Percentiles rank a stretch among this genome's conserved stretches.
phyloP scores from a whole-genome alignment of 1,140 invertebrate species.

The Drosophila elegans region DNA sequence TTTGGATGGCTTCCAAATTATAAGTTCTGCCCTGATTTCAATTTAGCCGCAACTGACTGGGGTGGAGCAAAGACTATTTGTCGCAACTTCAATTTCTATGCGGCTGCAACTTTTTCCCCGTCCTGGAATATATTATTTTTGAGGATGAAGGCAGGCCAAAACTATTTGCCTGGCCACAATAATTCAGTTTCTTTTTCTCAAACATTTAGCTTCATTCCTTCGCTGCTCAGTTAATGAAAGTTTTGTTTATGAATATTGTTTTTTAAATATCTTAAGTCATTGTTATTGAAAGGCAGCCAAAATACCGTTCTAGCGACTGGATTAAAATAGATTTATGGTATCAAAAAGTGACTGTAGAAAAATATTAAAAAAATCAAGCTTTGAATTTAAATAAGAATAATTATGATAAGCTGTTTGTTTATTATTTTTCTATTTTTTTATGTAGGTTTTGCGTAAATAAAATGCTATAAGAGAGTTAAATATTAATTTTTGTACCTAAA shows the following conservation, averaged over 20 bases:
- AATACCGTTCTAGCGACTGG: too few relatives aligned
- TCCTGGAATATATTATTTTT: constrained; percentile 16
- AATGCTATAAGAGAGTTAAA: too few relatives aligned
- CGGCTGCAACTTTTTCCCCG: constrained; percentile 20
- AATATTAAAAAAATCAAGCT: too few relatives aligned
- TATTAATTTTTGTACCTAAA: too few relatives aligned
- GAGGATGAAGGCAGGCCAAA: constrained; percentile 13
- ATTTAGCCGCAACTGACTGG: constrained; percentile 48
- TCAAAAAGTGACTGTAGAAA: too few relatives aligned
- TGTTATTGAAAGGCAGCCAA: background rate
- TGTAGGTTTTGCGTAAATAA: too few relatives aligned
- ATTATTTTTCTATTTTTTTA: too few relatives aligned
- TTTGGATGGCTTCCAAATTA: constrained; percentile 75
- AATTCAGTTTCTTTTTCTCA: constrained; percentile 10
- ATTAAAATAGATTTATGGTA: too few relatives aligned
- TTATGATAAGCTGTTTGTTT: too few relatives aligned
- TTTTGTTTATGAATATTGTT: constrained; percentile 71
- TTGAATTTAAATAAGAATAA: too few relatives aligned
- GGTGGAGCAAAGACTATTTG: constrained; percentile 48
- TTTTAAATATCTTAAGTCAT: constrained; percentile 56
- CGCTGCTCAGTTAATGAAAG: constrained; percentile 54
- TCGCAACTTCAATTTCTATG: constrained; percentile 45
- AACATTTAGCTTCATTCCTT: background rate
- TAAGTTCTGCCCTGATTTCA: constrained; percentile 74
- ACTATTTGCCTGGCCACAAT: background rate